A percentile compares a stretch with the other conserved stretches of the same genome.
Evolutionary conservation across 2,113 vertebrate species (phyloP).

Genomic region (Callorhinus ursinus): DNA sequence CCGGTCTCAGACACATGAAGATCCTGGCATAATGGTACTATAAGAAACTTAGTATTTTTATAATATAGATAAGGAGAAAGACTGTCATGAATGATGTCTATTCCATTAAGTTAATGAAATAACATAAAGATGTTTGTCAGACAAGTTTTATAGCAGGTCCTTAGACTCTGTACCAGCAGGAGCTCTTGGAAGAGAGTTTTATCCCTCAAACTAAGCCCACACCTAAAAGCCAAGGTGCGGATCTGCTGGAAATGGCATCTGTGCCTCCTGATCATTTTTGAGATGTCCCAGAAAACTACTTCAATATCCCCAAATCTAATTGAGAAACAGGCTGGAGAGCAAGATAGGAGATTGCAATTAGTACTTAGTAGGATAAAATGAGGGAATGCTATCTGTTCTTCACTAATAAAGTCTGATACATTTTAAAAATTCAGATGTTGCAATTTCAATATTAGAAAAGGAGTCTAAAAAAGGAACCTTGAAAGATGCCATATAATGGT

Average conservation of each 20-base stretch:
- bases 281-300: neutral
- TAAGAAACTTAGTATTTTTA: neutral
- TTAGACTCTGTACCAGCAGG: neutral
- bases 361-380: neutral
- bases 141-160: neutral
- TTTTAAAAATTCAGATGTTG: neutral
- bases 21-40: neutral
- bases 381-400: neutral
- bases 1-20: neutral
- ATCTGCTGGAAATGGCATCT: neutral
- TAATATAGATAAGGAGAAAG: neutral
- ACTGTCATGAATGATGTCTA: neutral
- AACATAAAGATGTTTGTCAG: neutral
- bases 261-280: neutral
- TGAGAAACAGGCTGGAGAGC: neutral
- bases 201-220: neutral
- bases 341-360: neutral
- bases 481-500: neutral
- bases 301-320: neutral
- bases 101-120: neutral
- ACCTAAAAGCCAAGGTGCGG: neutral
- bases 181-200: neutral
- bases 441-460: neutral
- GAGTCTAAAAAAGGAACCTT: neutral
- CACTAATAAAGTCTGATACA: neutral